Base-by-base conservation (phyloP, 2,113 vertebrate genomes). In the Sinosuthora webbiana region DNA sequence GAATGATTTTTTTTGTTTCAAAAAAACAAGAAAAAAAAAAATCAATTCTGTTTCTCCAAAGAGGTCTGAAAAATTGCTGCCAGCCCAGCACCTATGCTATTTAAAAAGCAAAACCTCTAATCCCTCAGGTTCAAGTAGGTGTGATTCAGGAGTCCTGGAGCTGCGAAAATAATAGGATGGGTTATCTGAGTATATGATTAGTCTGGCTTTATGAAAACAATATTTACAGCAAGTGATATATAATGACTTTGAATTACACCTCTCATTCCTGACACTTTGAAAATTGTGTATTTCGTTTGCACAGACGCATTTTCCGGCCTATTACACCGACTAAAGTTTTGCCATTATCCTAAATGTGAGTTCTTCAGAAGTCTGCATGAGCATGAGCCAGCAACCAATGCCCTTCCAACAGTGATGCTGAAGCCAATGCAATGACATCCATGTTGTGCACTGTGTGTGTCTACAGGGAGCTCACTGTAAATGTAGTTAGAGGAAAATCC, bases 91-190 rank as follows among this genome's bases (percentile, higher is more conserved):
- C 65, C 68, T 86, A 57, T 18, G 57, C 42, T 91, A 57, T 83
- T 96, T 67, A 84, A 95, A 93, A 64, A 94, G 71, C 45, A 75
- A 86, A 89, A 78, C 78, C 70, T 89, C 87, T 87, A 87, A 95
- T 87, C 79, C 75, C 68, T 68, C 69, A 96, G 91, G 82, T 73
- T 92, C 87, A 87, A 90, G 95, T 93, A 93, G 80, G 68, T 74
- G 88, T 79, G 64, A 83, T 92, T 67, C 62, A 65, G 85, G 62
- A 74, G 50, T 50, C 55, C 70, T 62, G 50, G 45, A 75, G 68
- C 90, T 95, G 83, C 16, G 56, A 55, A 94, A 95, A 94, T 79
- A 74, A 59, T 84, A 77, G 83, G 76, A 73, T 80, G 59, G 70
- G 89, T 94, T 93, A 93, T 89, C 71, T 57, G 80, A 95, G 75